phyloP scores from a whole-genome alignment of 2,113 vertebrate species.

The Columba livia region DNA sequence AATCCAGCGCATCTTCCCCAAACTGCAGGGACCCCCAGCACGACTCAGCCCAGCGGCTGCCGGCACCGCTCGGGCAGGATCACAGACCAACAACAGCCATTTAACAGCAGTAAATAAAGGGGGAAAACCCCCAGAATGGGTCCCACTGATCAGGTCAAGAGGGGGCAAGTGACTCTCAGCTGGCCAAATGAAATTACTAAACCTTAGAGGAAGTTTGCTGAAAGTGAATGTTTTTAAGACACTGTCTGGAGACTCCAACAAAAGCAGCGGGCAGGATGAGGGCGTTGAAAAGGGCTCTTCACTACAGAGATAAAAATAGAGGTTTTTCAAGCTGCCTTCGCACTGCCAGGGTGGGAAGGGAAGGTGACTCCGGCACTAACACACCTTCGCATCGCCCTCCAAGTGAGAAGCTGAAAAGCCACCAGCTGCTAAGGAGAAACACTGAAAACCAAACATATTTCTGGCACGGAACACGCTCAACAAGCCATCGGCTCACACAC shows the following conservation, averaged over 20 bases:
- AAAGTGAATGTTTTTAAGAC: background rate
- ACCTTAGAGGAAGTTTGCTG: background rate
- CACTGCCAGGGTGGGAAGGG: background rate
- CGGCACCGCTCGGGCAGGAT: background rate
- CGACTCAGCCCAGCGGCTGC: fast-evolving
- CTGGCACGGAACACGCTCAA: fast-evolving
- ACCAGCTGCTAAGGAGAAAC: background rate
- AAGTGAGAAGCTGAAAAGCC: background rate
- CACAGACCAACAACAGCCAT: fast-evolving
- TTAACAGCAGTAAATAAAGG: background rate
- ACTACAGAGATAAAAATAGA: constrained; percentile 15
- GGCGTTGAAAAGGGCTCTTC: background rate
- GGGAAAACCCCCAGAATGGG: background rate
- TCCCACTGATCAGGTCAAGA: background rate
- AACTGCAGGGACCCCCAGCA: background rate
- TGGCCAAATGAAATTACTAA: background rate
- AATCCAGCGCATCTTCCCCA: background rate
- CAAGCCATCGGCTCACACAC: fast-evolving
- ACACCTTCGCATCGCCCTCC: background rate
- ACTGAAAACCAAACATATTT: background rate
- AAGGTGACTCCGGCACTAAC: background rate
- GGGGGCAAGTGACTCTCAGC: background rate
- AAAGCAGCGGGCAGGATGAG: background rate
- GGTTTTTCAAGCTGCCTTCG: background rate
- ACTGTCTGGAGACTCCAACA: background rate